Percentiles rank a stretch among this genome's conserved stretches.
Conservation (phyloP, 2,797 vertebrate genomes). For the Phoxinus dragarum region DNA sequence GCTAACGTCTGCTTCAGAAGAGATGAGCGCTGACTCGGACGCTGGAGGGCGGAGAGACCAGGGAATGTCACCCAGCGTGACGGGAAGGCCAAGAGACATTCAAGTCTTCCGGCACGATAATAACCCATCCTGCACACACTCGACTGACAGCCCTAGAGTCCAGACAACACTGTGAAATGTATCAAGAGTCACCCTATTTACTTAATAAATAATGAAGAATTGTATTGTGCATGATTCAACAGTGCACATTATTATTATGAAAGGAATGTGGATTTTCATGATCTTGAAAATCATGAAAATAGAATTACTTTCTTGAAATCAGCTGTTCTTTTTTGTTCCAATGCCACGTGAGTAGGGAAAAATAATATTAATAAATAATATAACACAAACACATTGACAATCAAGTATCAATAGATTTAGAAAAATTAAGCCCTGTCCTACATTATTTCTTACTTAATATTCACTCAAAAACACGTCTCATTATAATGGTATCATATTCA, state of each 20-base stretch:
- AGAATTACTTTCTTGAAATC: neutral
- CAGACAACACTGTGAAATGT: neutral
- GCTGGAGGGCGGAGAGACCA: neutral
- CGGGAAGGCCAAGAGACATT: neutral
- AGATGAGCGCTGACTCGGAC: neutral
- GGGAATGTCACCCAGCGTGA: slow-evolving; percentile 14
- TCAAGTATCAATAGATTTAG: neutral
- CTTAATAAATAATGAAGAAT: too few relatives aligned
- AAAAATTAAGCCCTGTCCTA: neutral
- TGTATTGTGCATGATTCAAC: neutral
- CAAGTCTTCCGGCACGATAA: neutral
- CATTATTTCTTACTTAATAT: neutral
- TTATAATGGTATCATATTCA: neutral
- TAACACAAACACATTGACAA: neutral
- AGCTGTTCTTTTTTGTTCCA: neutral
- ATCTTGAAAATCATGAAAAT: neutral
- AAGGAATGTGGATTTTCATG: neutral
- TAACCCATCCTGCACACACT: neutral
- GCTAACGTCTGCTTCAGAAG: slow-evolving; percentile 5
- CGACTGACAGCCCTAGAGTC: neutral
- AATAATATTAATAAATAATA: neutral
- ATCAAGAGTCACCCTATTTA: neutral
- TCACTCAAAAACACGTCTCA: neutral
- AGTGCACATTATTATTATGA: neutral
- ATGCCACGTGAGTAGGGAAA: neutral